Base-by-base conservation (phyloP, 2,113 vertebrate species). In the Ctenomys sociabilis region DNA sequence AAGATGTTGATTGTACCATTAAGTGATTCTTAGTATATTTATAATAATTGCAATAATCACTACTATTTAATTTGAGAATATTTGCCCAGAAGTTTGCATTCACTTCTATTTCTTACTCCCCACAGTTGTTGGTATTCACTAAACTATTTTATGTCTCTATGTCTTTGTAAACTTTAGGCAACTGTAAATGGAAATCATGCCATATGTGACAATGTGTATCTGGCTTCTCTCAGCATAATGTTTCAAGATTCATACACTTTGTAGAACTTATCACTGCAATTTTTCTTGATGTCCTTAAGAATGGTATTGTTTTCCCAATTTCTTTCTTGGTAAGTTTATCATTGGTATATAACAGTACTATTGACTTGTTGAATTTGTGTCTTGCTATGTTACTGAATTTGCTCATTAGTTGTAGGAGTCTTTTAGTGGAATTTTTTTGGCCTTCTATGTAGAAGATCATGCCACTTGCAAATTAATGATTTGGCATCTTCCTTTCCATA, bases 21-120 rank as follows among this genome's bases (percentile, higher is more conserved):
- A 26, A 68, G 35, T 61, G 45, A 70, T 11, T 63, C 93, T 90
- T 64, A 59, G 63, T 85, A 54, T 88, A n/a, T 80, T 91, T 9
- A 78, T 11, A 84, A 88, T 32, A 30, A 64, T 91, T 93, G 1
- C 12, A 85, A 81, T 8, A 80, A 66, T 88, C 37, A 73, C 54
- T 22, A 64, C 28, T 85, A 82, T 22, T 59, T 90, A 82, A 70
- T 72, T 78, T 89, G 73, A 89, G 72, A 92, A 73, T 85, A 85
- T 85, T 89, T 92, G 35, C 45, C 40, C 61, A 11, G 21, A 52
- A 14, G 2, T 64, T 88, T 64, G 12, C 24, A 81, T 26, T 72
- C 28, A 14, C 61, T 80, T 32, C 30, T 75, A 26, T 73, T 84
- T 64, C 22, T 3, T 30, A 11, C 16, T n/a, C 57, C 54, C 49